Evolutionary conservation across 2,797 vertebrate genomes (phyloP), one percentile per base, ranked within the genome.

Genomic region (Spinus olivaceus): DNA sequence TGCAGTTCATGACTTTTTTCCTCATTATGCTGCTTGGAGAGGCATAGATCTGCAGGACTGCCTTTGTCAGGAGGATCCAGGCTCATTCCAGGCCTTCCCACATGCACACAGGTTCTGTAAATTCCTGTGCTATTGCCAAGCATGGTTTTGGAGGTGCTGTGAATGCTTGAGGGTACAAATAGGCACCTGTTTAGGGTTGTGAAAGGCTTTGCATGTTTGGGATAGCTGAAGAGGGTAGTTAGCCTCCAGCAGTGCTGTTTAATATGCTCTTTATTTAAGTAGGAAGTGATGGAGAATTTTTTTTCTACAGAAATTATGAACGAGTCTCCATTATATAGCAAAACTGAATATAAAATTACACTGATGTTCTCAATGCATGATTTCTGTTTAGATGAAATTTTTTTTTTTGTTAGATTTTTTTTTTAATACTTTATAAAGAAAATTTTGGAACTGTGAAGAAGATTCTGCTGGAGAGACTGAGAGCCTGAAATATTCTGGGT

Each of bases 141-240:
- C 10, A 1, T 21, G 15, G 20, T 61, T 79, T 54, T 47, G 51
- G 67, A 47, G 37, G 28, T 47, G 46, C 30, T 66, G 19, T 4
- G 39, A 37, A 35, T 64, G 23, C 76, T 10, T 33, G 44, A 77
- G 41, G 44, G 24, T 65, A 41, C 46, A 54, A 59, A 47, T 37
- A 20, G 10, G 5, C 64, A 33, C 41, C 8, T 3, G 5, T 32
- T 44, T 47, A 37, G 51, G 79, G 57, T 25, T 39, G 20, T 64
- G 76, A 72, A 86, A 89, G 27, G 33, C 63, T 79, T 88, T 84
- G 91, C 77, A n/a, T 74, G 11, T 77, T 73, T 86, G 18, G 65
- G 70, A 50, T 32, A 82, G 56, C n/a, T 77, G 46, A 53, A 76
- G 71, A 91, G 63, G 16, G 18, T 63, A 59, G 73, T 90, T 63